These are phyloP conservation scores for Eristalinus sepulchralis DNA, from an alignment of 2,888 invertebrate genomes.

Conservation along the genomic window DNA sequence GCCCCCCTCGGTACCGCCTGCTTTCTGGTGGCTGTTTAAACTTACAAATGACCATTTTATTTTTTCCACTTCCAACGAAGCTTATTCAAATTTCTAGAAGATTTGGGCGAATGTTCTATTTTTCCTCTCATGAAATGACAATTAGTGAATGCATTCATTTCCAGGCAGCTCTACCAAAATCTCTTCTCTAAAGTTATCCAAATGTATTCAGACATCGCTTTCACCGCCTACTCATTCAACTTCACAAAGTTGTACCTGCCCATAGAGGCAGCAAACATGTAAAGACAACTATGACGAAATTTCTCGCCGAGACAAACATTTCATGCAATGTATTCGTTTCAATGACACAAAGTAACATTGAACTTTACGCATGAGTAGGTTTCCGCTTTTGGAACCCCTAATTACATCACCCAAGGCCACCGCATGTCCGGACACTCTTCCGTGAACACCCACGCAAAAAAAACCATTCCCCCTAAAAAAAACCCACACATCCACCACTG, in stretches of 20 bases:
- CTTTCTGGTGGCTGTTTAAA: no score
- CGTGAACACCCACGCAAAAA: conserved; percentile 23
- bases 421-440: conserved; percentile 32
- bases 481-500: conserved; percentile 14
- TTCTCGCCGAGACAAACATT: not conserved
- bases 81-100: no score
- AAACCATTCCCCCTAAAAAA: not conserved
- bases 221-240: not conserved
- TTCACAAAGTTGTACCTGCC: not conserved
- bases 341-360: conserved; percentile 52
- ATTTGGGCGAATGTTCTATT: no score
- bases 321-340: not conserved
- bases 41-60: no score
- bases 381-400: conserved; percentile 40
- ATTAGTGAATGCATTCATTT: no score
- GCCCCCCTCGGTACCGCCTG: no score
- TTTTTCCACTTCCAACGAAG: no score
- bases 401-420: conserved; percentile 41
- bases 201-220: not conserved
- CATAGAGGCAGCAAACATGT: no score
- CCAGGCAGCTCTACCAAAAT: no score
- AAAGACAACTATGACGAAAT: not conserved
- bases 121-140: no score
- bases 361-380: conserved; percentile 63
- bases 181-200: no score